Conservation (phyloP, 1,140 invertebrate genomes). For the Bombus affinis region DNA sequence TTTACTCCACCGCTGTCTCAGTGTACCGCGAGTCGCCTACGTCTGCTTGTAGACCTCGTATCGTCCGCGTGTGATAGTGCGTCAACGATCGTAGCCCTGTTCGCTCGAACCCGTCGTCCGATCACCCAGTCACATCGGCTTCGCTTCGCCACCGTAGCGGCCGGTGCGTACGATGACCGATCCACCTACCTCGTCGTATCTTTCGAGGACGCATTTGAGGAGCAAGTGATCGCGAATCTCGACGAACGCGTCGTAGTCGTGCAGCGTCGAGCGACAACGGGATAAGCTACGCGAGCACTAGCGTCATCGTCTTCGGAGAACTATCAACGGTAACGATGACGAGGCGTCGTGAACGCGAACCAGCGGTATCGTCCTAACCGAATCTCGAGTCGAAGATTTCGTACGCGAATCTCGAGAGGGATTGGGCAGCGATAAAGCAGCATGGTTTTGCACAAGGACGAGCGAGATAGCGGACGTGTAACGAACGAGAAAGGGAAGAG, state of each 20-base stretch:
- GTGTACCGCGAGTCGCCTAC: slow-evolving; percentile 62
- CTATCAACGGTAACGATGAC: slow-evolving; percentile 17
- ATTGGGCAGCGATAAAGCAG: background rate
- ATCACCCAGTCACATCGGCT: background rate
- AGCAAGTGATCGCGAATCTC: background rate
- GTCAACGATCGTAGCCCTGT: slow-evolving; percentile 3
- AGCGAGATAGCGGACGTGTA: background rate
- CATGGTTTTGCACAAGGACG: slow-evolving; percentile 31
- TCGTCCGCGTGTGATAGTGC: slow-evolving; percentile 40
- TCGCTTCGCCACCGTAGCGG: slow-evolving; percentile 1
- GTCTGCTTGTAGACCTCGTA: slow-evolving; percentile 40
- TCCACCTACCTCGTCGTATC: background rate
- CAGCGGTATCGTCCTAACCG: background rate
- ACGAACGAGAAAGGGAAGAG: slow-evolving; percentile 11
- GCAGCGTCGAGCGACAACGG: background rate
- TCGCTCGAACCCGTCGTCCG: background rate
- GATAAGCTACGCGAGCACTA: background rate
- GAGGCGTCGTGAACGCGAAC: background rate
- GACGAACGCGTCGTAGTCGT: background rate
- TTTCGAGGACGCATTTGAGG: background rate
- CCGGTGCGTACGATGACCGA: slow-evolving; percentile 32
- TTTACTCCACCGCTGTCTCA: slow-evolving; percentile 55
- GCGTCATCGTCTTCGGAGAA: background rate
- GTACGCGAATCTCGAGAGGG: background rate
- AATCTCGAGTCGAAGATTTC: too few species aligned